Evolutionary conservation across 2,888 invertebrate species (phyloP), one percentile per base, ranked within the genome.

Genomic region (Ichneumoninae sp.): DNA sequence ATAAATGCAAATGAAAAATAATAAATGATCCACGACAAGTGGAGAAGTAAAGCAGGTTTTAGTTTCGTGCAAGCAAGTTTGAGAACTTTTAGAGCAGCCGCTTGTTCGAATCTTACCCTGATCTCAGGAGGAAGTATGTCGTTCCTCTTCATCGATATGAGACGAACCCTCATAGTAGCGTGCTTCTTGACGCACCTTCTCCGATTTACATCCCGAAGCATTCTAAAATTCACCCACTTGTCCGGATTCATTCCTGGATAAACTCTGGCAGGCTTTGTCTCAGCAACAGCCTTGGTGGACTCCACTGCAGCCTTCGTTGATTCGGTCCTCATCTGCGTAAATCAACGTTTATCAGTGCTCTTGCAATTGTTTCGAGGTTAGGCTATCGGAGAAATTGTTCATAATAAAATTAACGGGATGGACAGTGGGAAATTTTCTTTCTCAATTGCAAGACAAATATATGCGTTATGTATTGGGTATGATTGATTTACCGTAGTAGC

Each of bases 181-280:
- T 96, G 95, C 91, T 98, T 96, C 54, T 96, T 95, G 0, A 97
- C 96, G 91, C 96, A 94, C 90, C 96, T 95, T 76, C 99, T 95
- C 47, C 97, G 95, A 92, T 98, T 98, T 0, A 97, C 97, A 93
- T 99, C 99, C 86, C 97, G 95, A 68, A 96, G 95, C 97, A 98
- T 98, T 91, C 96, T 95, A 95, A 96, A 96, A 92, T 98, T 97
- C 0, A 97, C 96, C 95, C 97, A 98, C 95, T 97, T 96, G 65
- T 95, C 95, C 52, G 75, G 85, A 79, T 73, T 30, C 79, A 80
- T 80, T 73, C 82, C 82, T 19, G 47, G 0, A 13, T 16, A 40
- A 1, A 50, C 1, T 30, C 36, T 47, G 2, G 44, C 40, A 40
- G 44, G 36, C 50, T 47, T 57, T 33, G 44, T 5, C 22, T 33